Percentiles rank a stretch among this genome's conserved stretches.
These are phyloP conservation scores for Acheta domesticus DNA, from an alignment of 2,888 invertebrate genomes.

Conservation along the genomic window DNA sequence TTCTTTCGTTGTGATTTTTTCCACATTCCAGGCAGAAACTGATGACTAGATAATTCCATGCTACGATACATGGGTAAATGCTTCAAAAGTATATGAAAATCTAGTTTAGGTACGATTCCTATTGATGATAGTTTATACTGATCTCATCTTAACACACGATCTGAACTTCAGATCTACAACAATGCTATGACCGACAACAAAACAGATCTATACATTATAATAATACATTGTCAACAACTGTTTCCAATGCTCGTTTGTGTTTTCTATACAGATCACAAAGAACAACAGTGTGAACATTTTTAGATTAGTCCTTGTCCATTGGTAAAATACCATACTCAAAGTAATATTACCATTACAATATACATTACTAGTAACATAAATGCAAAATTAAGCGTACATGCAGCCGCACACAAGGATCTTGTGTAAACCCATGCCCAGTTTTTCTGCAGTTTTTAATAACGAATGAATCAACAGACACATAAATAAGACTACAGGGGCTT, in stretches of 20 bases:
- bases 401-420: slow-evolving; percentile 32
- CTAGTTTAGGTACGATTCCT: neutral
- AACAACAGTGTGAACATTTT: slow-evolving; percentile 24
- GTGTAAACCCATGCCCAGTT: slow-evolving; percentile 37
- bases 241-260: slow-evolving; percentile 25
- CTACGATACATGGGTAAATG: neutral
- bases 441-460: slow-evolving; percentile 29
- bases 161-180: slow-evolving; percentile 29
- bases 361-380: slow-evolving; percentile 46
- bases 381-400: slow-evolving; percentile 40
- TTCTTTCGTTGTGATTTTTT: neutral
- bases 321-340: slow-evolving; percentile 38
- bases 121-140: neutral
- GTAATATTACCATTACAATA: slow-evolving; percentile 48
- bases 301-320: slow-evolving; percentile 27
- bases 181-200: slow-evolving; percentile 35
- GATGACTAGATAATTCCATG: neutral
- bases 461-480: slow-evolving; percentile 29
- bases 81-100: slow-evolving; percentile 18
- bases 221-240: slow-evolving; percentile 31
- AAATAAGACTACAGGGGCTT: slow-evolving; percentile 20
- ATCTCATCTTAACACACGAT: slow-evolving; percentile 24
- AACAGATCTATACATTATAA: slow-evolving; percentile 34
- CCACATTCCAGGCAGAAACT: neutral
- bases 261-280: slow-evolving; percentile 32